phyloP scores from a whole-genome alignment of 1,140 invertebrate species.

The Bombyx mandarina region DNA sequence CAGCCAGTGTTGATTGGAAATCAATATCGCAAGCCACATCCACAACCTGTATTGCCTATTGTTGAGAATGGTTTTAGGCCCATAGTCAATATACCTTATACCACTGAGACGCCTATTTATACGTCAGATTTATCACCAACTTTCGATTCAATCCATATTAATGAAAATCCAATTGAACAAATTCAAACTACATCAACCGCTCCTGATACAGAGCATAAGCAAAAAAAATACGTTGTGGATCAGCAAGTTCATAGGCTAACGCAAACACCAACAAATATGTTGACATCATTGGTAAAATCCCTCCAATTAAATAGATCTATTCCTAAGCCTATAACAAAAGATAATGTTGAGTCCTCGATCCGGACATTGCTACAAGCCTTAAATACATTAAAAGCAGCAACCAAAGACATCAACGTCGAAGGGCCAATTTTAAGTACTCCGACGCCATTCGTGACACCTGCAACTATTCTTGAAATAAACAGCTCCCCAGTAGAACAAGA shows the following conservation, averaged over 20 bases:
- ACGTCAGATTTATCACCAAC: slow-evolving; percentile 13
- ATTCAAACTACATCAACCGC: slow-evolving; percentile 17
- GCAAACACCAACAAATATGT: slow-evolving; percentile 26
- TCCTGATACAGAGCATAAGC: slow-evolving; percentile 23
- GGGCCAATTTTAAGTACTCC: slow-evolving; percentile 45
- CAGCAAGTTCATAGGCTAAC: slow-evolving; percentile 24
- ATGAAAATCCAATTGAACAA: slow-evolving; percentile 20
- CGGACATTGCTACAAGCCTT: slow-evolving; percentile 81
- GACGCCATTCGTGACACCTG: slow-evolving; percentile 37
- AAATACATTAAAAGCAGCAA: slow-evolving; percentile 74
- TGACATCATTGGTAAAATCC: slow-evolving; percentile 72
- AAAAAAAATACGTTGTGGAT: slow-evolving; percentile 39
- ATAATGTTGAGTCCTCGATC: slow-evolving; percentile 84
- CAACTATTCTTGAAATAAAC: slow-evolving; percentile 22
- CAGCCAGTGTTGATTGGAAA: slow-evolving; percentile 42
- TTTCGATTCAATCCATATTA: slow-evolving; percentile 16
- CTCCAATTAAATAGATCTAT: slow-evolving; percentile 80
- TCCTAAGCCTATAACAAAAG: slow-evolving; percentile 79
- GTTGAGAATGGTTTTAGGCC: slow-evolving; percentile 62
- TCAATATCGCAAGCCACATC: slow-evolving; percentile 49
- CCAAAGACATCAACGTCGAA: slow-evolving; percentile 44
- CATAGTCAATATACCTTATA: slow-evolving; percentile 28
- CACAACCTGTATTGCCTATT: slow-evolving; percentile 22
- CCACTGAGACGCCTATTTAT: slow-evolving; percentile 28
- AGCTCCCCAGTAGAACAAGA: slow-evolving; percentile 12